These are phyloP conservation scores for Anableps anableps DNA, from an alignment of 2,797 vertebrate species.

Conservation along the genomic window DNA sequence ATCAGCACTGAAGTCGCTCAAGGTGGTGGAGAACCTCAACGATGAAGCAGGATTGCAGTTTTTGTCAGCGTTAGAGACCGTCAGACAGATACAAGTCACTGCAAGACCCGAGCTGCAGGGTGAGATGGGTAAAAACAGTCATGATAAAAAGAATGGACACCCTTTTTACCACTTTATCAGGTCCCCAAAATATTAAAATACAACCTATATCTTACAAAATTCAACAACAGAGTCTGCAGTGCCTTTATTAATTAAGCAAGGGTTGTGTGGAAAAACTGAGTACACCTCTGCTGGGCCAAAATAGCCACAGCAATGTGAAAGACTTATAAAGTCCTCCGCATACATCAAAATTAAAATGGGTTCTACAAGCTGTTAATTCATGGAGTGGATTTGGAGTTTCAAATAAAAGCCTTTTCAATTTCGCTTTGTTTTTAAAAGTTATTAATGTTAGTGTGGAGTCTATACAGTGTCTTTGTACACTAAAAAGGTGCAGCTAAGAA, in stretches of 20 bases:
- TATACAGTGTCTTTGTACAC: not conserved
- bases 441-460: not conserved
- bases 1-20: conserved; percentile 8
- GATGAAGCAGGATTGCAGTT: conserved; percentile 34
- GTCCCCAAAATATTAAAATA: not conserved
- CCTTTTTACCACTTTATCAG: not conserved
- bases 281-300: no score
- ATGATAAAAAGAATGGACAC: not conserved
- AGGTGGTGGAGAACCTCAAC: conserved; percentile 27
- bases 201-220: not conserved
- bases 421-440: no score
- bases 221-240: not conserved
- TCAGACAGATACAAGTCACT: conserved; percentile 77
- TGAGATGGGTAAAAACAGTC: conserved; percentile 38
- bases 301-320: no score
- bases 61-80: conserved; percentile 71
- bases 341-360: no score
- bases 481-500: not conserved
- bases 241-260: no score
- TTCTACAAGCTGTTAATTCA: no score
- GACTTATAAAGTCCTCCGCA: no score
- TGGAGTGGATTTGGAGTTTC: not conserved
- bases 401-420: not conserved
- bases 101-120: conserved; percentile 81
- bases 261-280: not conserved